These are phyloP conservation scores for Cremastinae sp. DNA, from an alignment of 2,888 invertebrate genomes.

Conservation along the genomic window DNA sequence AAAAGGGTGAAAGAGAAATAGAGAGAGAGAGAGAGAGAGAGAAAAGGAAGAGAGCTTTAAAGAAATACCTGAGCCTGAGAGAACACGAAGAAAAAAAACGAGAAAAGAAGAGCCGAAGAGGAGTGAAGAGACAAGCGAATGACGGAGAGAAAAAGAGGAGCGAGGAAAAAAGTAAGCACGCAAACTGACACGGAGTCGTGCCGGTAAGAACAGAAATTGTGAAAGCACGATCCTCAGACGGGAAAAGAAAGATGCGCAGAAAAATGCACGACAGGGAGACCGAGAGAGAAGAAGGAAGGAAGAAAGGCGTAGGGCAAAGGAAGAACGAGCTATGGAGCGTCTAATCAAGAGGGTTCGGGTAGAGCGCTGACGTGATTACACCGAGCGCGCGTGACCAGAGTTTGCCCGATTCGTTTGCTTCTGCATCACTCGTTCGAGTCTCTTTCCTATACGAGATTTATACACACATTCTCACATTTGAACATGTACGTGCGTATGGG, in stretches of 20 bases:
- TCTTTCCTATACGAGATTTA: slow-evolving; percentile 30
- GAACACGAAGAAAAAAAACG: slow-evolving; percentile 40
- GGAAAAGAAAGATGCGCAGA: slow-evolving; percentile 46
- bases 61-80: slow-evolving; percentile 52
- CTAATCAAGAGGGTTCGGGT: slow-evolving; percentile 75
- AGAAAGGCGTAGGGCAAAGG: slow-evolving; percentile 45
- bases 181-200: slow-evolving; percentile 55
- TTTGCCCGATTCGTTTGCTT: slow-evolving; percentile 69
- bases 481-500: background rate
- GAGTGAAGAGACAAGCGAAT: slow-evolving; percentile 31
- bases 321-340: slow-evolving; percentile 66
- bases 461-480: slow-evolving; percentile 12
- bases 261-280: slow-evolving; percentile 31
- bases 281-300: slow-evolving; percentile 39
- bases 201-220: slow-evolving; percentile 37
- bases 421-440: slow-evolving; percentile 63
- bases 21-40: slow-evolving; percentile 43
- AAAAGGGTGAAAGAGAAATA: slow-evolving; percentile 33
- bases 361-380: slow-evolving; percentile 77
- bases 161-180: slow-evolving; percentile 39
- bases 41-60: slow-evolving; percentile 46
- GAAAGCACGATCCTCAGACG: slow-evolving; percentile 30
- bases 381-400: slow-evolving; percentile 77
- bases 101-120: slow-evolving; percentile 44
- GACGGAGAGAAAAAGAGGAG: slow-evolving; percentile 18